These are phyloP conservation scores for Stictonetta naevosa DNA, from an alignment of 2,113 vertebrate genomes.

Conservation along the genomic window DNA sequence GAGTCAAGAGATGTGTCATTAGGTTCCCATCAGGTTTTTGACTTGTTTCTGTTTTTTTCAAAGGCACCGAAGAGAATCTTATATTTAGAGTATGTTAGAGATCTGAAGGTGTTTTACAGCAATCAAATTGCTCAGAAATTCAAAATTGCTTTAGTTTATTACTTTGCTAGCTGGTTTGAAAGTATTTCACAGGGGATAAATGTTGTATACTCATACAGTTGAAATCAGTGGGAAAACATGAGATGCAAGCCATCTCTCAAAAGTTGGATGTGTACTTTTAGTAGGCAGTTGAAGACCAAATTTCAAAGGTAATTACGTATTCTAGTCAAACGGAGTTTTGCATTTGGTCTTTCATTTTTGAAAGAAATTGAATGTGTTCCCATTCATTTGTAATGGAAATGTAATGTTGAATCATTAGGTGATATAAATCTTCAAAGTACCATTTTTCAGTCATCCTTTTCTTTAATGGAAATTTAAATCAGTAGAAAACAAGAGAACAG, in stretches of 20 bases:
- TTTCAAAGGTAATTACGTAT: constrained; percentile 41
- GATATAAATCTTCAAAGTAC: constrained; percentile 53
- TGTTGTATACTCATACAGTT: background rate
- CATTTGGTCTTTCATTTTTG: constrained; percentile 57
- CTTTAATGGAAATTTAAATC: constrained; percentile 52
- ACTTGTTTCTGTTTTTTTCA: background rate
- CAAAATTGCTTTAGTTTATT: background rate
- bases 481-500: constrained; percentile 14
- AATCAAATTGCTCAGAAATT: background rate
- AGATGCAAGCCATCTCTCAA: background rate
- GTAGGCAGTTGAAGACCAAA: constrained; percentile 35
- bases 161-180: background rate
- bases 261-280: constrained; percentile 38
- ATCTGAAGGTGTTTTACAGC: background rate
- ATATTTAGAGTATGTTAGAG: background rate
- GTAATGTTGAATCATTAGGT: constrained; percentile 62
- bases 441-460: constrained; percentile 44
- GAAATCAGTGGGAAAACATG: background rate
- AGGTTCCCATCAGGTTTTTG: background rate
- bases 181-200: background rate
- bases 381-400: constrained; percentile 62
- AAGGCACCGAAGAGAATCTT: background rate
- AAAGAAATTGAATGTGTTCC: constrained; percentile 42
- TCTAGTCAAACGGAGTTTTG: constrained; percentile 43
- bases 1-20: background rate